Percentiles rank a stretch among this genome's conserved stretches.
Evolutionary conservation across 1,140 invertebrate species (phyloP).

Genomic region (Conopomorpha cramerella): DNA sequence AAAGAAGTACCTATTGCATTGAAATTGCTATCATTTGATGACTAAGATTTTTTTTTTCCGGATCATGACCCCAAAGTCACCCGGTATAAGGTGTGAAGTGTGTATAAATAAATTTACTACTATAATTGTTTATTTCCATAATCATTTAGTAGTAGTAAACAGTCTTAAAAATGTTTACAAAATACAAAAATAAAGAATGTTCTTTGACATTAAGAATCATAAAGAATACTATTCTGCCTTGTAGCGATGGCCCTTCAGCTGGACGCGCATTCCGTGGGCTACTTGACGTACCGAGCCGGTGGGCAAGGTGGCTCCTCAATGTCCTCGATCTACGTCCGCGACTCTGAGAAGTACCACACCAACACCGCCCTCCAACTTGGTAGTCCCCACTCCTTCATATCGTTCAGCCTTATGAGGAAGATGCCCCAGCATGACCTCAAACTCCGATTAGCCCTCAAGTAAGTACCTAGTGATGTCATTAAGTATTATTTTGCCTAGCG

Average conservation of each 20-base stretch:
- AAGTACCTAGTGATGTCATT: no score
- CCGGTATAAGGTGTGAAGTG: no score
- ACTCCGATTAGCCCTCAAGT: constrained; percentile 79
- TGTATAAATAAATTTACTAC: no score
- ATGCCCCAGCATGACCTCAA: constrained; percentile 78
- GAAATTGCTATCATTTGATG: no score
- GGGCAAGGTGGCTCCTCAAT: constrained; percentile 69
- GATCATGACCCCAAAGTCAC: no score
- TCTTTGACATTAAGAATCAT: no score
- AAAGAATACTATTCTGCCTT: constrained; percentile 28
- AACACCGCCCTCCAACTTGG: constrained; percentile 79
- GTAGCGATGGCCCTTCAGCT: constrained; percentile 82
- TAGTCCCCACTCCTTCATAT: constrained; percentile 77
- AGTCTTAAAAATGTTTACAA: constrained; percentile 1
- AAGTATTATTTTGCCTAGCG: no score
- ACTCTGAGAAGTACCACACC: constrained; percentile 69
- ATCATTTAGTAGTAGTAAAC: constrained; percentile 1
- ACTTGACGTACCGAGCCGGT: constrained; percentile 81
- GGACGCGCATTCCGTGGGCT: constrained; percentile 83
- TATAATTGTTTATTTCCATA: constrained; percentile 1
- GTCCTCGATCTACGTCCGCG: constrained; percentile 77
- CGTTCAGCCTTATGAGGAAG: constrained; percentile 76
- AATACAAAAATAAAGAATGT: constrained; percentile 1
- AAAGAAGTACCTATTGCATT: no score
- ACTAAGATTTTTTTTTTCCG: no score